Evolutionary conservation across 2,797 vertebrate species (phyloP), one percentile per base, ranked within the genome.

Genomic region (Gallinago nigripennis): DNA sequence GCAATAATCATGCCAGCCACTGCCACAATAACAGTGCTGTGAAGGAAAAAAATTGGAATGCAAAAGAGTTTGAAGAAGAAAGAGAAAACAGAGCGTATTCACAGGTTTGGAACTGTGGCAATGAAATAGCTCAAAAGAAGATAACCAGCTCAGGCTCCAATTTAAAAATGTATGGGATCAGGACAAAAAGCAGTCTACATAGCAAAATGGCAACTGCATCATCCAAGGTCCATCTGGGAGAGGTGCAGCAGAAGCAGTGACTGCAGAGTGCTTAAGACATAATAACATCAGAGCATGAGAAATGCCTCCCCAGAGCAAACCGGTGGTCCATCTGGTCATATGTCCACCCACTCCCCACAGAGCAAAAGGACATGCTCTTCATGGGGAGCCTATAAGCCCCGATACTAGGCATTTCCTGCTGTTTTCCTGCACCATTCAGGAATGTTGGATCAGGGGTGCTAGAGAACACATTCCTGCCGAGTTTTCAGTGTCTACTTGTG

Each of bases 51-150:
- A 91, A 91, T 39, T n/a, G 10, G 68, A 95, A 96, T 72, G 86
- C 70, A 91, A 84, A 93, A 80, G 88, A 65, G 28, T 71, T n/a
- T 82, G 83, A 84, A 80, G 86, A 86, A 92, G 83, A 85, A 93
- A 94, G 77, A 91, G 80, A 90, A 94, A 90, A 64, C 41, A 66
- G 56, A 88, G 51, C 0, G 3, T 41, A 69, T 92, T 95, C 72
- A 75, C 0, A 1, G 73, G 43, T 79, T 90, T 94, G 94, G 87
- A 91, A 76, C 31, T 16, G 48, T 39, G 41, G 87, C 80, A 89
- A 45, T 76, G 69, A 61, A 87, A 88, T 18, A 61, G 68, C 84
- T 77, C 75, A 83, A 68, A 81, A 65, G 63, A 71, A 95, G 84
- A 90, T 79, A 90, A 90, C 87, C 64, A 85, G 83, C 64, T 92